Base-by-base conservation (phyloP, 2,888 invertebrate species). In the Rhopalosiphum nymphaeae region DNA sequence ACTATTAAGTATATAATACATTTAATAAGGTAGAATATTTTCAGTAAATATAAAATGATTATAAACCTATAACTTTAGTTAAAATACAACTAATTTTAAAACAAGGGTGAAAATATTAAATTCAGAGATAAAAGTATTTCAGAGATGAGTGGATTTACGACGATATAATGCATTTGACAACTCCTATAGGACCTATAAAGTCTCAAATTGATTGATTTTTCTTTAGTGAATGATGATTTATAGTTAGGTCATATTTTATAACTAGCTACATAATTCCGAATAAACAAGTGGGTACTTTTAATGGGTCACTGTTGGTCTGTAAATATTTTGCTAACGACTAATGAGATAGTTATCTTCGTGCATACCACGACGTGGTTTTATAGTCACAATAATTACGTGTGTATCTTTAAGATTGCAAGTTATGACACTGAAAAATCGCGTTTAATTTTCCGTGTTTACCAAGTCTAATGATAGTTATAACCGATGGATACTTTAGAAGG, bases 151-250 rank as follows among this genome's bases (percentile, higher is more conserved):
- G 36, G 49, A 49, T n/a, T 90, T n/a, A 90, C 44, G 46, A 46
- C 25, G n/a, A 86, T 86, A 61, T 29, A 44, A 21, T 61, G 61
- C 9, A 13, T 67, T 49, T 49, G 49, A 78, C 49, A 90, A 90
- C 67, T 67, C 13, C 21, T 67, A 53, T 53, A 78, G 21, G 78
- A 42, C 36, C 9, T 36, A 36, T 36, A 36, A 5, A 26, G 53
- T 84, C 42, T 21, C 29, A 25, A 84, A 53, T 78, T 91, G 78
- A 91, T 91, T 84, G 84, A 84, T 91, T 53, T 25, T 53, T 91
- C 53, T 91, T 84, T 91, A 2, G 29, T 7, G 42, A 53, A 36
- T 49, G 78, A 78, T 84, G 84, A 84, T 84, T 84, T 36, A 91
- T 57, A 29, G 44, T 91, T n/a, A n/a, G 16, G 21, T 91, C 29